Base-by-base conservation (phyloP, 2,888 invertebrate genomes). In the Mellilla xanthometata region DNA sequence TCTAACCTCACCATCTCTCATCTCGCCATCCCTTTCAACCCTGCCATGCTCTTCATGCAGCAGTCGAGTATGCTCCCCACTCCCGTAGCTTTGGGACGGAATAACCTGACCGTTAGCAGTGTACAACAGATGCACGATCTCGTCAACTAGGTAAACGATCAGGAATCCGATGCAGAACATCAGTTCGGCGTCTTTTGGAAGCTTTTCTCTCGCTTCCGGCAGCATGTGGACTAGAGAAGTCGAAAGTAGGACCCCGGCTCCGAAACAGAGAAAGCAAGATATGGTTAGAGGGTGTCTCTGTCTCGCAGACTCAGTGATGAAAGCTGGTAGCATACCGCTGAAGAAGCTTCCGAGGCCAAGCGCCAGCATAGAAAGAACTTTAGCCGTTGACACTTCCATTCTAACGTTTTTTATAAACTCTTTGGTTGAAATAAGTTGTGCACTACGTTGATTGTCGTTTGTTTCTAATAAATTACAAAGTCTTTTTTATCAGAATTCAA, bases 151-250 rank as follows among this genome's bases (percentile, higher is more conserved):
- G 61, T 95, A 95, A 0, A 95, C 92, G 0, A 93, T 58, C 44
- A 95, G 93, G 67, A 95, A 95, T 0, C 95, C 95, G 2, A 82
- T 68, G 49, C 94, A 94, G 34, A 95, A 84, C 13, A 92, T 76
- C 0, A 95, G 69, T 69, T 95, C 95, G 0, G 93, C 91, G 56
- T 92, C 91, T 26, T 90, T 71, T 0, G 91, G 90, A 32, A 93
- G 72, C 44, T 83, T 80, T 48, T 92, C 91, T 38, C 94, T 89
- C 12, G 94, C 93, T 87, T 96, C 96, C n/a, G 95, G 95, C 2
- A 96, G 79, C 89, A 96, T 95, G 76, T 96, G 96, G 10, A 95
- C 90, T 22, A 95, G 57, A 0, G 95, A 92, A 0, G 96, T 96
- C 0, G 95, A 93, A 2, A 96, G 77, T 2, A 96, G 87, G 12